Evolutionary conservation across 2,113 vertebrate genomes (phyloP).

Genomic region (Hydrochoerus hydrochaeris): DNA sequence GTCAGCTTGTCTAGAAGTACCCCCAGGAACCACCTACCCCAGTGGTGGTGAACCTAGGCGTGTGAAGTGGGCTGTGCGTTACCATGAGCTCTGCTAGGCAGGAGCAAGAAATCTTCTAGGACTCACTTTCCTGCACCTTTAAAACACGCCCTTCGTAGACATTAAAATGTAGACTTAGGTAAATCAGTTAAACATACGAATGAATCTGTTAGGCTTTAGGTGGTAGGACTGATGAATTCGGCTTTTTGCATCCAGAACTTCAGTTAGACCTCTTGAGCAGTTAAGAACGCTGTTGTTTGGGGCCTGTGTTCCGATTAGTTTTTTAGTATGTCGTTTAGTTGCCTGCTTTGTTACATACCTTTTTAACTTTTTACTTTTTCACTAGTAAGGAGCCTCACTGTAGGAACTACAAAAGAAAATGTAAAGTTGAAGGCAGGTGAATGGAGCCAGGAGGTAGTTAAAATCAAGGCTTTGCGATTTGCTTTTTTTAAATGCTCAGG

Average conservation of each 20-base stretch:
- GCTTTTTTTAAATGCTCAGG: background rate
- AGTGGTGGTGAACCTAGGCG: background rate
- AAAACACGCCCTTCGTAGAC: slow-evolving; percentile 22
- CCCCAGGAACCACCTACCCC: slow-evolving; percentile 39
- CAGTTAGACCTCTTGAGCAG: slow-evolving; percentile 21
- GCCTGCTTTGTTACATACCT: background rate
- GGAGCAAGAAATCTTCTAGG: slow-evolving; percentile 68
- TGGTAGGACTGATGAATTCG: slow-evolving; percentile 33
- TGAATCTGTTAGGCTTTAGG: slow-evolving; percentile 23
- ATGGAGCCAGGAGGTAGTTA: background rate
- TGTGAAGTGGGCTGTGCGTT: background rate
- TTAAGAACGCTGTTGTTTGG: slow-evolving; percentile 30
- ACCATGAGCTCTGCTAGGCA: background rate
- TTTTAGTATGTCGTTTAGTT: background rate
- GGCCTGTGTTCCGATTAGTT: slow-evolving; percentile 22
- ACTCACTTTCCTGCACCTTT: slow-evolving; percentile 58
- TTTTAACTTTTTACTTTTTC: background rate
- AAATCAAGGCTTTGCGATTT: slow-evolving; percentile 30
- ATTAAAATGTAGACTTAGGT: slow-evolving; percentile 38
- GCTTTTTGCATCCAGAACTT: slow-evolving; percentile 4
- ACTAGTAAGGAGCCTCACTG: background rate
- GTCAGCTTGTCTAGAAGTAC: slow-evolving; percentile 42
- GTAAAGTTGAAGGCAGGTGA: background rate
- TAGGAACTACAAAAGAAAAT: slow-evolving; percentile 16
- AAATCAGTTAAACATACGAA: slow-evolving; percentile 15